These are phyloP conservation scores for Spisula solida DNA, from an alignment of 2,888 invertebrate species.

Conservation along the genomic window DNA sequence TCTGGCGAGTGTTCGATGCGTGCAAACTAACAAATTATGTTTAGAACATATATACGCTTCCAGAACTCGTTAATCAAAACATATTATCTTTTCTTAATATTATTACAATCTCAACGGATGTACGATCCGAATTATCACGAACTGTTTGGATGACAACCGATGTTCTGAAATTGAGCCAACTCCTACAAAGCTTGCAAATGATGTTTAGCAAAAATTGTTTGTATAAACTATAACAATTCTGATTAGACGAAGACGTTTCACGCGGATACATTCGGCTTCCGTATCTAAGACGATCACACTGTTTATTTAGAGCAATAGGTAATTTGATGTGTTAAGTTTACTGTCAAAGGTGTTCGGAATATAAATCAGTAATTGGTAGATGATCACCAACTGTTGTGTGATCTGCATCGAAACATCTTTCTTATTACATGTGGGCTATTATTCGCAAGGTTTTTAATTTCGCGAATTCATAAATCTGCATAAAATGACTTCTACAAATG, in stretches of 20 bases:
- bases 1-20: slow-evolving; percentile 43
- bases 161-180: slow-evolving; percentile 34
- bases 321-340: slow-evolving; percentile 8
- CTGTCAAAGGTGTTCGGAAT: background rate
- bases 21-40: slow-evolving; percentile 55
- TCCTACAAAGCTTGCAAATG: background rate
- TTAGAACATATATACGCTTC: slow-evolving; percentile 43
- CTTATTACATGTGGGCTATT: no score
- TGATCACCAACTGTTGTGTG: no score
- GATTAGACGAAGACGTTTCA: background rate
- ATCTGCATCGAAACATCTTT: no score
- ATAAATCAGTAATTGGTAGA: background rate
- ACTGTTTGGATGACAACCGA: slow-evolving; percentile 42
- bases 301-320: slow-evolving; percentile 20
- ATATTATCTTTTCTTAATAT: slow-evolving; percentile 65
- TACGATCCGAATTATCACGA: slow-evolving; percentile 36
- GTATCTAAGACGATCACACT: background rate
- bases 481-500: no score
- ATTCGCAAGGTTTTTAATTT: no score
- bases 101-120: slow-evolving; percentile 53
- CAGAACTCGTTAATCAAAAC: slow-evolving; percentile 60
- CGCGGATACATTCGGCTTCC: slow-evolving; percentile 10
- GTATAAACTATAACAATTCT: slow-evolving; percentile 5
- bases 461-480: no score
- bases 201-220: slow-evolving; percentile 8